Evolutionary conservation across 2,113 vertebrate species (phyloP).

Genomic region (Actenoides lindsayi): DNA sequence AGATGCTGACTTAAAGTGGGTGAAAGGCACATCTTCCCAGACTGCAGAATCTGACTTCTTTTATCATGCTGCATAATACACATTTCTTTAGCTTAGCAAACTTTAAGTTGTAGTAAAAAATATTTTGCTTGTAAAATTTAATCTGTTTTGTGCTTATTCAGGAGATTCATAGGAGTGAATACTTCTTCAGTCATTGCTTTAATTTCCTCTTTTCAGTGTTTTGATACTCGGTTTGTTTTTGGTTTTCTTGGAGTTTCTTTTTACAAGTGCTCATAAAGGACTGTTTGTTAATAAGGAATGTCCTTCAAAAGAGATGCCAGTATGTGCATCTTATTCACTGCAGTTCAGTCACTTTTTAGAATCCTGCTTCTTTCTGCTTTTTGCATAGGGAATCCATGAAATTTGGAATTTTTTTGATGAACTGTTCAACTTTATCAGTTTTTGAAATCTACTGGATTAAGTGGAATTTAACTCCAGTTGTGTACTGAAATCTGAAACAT

Average conservation of each 20-base stretch:
- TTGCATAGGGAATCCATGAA: neutral
- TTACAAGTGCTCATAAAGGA: neutral
- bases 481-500: neutral
- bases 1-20: neutral
- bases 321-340: neutral
- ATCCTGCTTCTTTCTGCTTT: neutral
- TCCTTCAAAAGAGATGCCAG: neutral
- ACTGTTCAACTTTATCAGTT: neutral
- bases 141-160: neutral
- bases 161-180: neutral
- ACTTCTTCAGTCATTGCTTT: neutral
- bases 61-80: neutral
- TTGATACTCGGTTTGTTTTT: neutral
- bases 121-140: neutral
- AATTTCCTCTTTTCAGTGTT: neutral
- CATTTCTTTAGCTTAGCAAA: neutral
- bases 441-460: neutral
- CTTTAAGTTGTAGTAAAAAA: neutral
- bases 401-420: neutral
- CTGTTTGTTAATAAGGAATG: neutral
- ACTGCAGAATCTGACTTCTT: neutral
- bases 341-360: neutral
- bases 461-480: neutral
- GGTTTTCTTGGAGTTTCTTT: neutral
- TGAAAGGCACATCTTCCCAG: neutral